Percentiles rank a stretch among this genome's conserved stretches.
Evolutionary conservation across 1,140 invertebrate genomes (phyloP).

Genomic region (Trypoxylus dichotomus): DNA sequence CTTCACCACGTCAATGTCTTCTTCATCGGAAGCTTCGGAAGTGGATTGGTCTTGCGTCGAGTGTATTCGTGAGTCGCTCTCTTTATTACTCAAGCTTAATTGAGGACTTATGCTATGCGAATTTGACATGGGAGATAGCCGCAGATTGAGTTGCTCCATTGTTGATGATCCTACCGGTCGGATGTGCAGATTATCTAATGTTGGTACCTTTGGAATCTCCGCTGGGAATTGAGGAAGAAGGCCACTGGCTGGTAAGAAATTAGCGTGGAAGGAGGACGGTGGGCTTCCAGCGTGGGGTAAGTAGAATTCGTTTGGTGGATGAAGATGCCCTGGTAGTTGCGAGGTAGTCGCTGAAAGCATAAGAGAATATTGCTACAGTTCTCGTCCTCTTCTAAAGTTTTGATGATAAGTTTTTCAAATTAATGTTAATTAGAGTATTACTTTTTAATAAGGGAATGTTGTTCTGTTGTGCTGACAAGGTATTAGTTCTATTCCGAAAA

Average conservation of each 20-base stretch:
- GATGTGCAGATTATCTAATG: slow-evolving; percentile 37
- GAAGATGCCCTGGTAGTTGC: slow-evolving; percentile 47
- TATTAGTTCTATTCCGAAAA: slow-evolving; percentile 56
- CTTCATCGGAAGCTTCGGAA: slow-evolving; percentile 63
- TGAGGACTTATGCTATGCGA: slow-evolving; percentile 42
- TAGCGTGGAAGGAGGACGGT: slow-evolving; percentile 52
- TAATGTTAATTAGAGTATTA: not conserved
- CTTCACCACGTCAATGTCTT: slow-evolving; percentile 73
- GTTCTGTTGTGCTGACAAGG: slow-evolving; percentile 54
- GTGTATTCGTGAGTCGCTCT: slow-evolving; percentile 57
- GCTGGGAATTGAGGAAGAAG: slow-evolving; percentile 32
- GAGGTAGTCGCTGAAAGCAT: slow-evolving; percentile 44
- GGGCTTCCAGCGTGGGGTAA: slow-evolving; percentile 52
- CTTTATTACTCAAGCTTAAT: slow-evolving; percentile 27
- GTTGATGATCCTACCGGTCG: slow-evolving; percentile 35
- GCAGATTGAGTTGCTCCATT: slow-evolving; percentile 43
- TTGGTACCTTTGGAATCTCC: slow-evolving; percentile 36
- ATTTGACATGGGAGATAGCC: slow-evolving; percentile 45
- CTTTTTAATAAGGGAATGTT: slow-evolving; percentile 31
- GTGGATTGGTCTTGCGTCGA: slow-evolving; percentile 61
- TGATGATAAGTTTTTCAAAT: not conserved
- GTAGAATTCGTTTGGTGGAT: slow-evolving; percentile 53
- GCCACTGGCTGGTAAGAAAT: slow-evolving; percentile 37
- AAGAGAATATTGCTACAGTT: not conserved
- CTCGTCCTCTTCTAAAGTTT: not conserved